These are phyloP conservation scores for Colletes latitarsis DNA, from an alignment of 1,140 invertebrate species.

Conservation along the genomic window DNA sequence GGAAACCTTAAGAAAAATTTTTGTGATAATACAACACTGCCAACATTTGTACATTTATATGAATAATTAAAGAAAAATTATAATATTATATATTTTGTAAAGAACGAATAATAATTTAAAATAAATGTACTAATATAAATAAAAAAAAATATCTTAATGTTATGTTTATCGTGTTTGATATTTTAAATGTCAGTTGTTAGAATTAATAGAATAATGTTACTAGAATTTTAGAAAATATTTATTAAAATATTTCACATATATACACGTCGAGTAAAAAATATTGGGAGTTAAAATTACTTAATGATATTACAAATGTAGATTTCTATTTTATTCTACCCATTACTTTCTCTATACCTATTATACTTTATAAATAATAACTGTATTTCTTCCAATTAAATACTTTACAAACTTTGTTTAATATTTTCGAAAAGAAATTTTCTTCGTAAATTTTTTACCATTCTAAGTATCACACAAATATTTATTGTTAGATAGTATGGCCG, in stretches of 20 bases:
- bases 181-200: not conserved
- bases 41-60: not conserved
- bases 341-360: constrained; percentile 41
- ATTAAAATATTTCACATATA: constrained; percentile 59
- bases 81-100: constrained; percentile 19
- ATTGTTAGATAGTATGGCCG: constrained; percentile 40
- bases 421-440: constrained; percentile 47
- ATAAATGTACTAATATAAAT: not conserved
- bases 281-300: constrained; percentile 36
- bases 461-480: constrained; percentile 67
- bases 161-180: not conserved
- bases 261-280: constrained; percentile 52
- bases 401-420: constrained; percentile 63
- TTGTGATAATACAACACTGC: not conserved
- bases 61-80: not conserved
- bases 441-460: constrained; percentile 46
- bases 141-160: not conserved
- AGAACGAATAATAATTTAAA: constrained; percentile 8
- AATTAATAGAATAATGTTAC: not conserved
- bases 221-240: constrained; percentile 54
- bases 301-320: constrained; percentile 23
- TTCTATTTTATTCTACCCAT: constrained; percentile 20
- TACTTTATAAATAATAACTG: constrained; percentile 66
- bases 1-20: constrained; percentile 15
- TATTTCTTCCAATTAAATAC: constrained; percentile 70